Evolutionary conservation across 1,140 invertebrate genomes (phyloP).

Genomic region (Drosophila kikkawai): DNA sequence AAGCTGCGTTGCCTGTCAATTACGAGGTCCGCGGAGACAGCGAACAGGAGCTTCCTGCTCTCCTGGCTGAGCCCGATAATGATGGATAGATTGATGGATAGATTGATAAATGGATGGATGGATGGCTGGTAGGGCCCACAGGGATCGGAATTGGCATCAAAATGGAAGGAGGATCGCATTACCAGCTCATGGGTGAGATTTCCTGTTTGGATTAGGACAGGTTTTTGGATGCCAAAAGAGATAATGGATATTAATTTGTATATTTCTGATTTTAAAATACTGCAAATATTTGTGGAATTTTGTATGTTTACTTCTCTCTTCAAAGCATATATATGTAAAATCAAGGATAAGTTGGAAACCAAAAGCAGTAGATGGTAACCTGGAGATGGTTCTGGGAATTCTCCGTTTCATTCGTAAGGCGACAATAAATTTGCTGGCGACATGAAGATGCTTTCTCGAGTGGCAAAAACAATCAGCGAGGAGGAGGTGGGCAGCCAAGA

Average conservation of each 20-base stretch:
- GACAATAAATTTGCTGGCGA: constrained; percentile 49
- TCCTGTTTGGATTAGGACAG: constrained; percentile 8
- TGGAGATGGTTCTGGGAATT: constrained; percentile 5
- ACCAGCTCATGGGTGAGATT: constrained; percentile 9
- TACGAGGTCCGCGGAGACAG: constrained; percentile 28
- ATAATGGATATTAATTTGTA: neutral
- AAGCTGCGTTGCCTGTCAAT: constrained; percentile 48
- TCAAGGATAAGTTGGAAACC: neutral
- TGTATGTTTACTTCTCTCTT: too few species aligned
- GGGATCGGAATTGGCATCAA: neutral
- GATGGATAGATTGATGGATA: constrained; percentile 24
- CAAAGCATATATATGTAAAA: neutral
- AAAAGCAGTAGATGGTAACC: neutral
- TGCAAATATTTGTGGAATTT: neutral
- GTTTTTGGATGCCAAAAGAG: neutral
- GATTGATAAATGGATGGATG: neutral
- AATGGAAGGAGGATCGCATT: constrained; percentile 12
- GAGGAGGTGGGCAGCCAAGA: neutral
- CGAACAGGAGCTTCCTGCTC: constrained; percentile 19
- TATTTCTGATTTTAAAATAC: neutral
- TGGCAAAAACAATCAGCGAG: constrained; percentile 47
- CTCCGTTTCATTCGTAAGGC: constrained; percentile 8
- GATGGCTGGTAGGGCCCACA: neutral
- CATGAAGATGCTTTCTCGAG: constrained; percentile 53
- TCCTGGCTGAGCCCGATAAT: constrained; percentile 19